These are phyloP conservation scores for Drosophila orena DNA, from an alignment of 1,140 invertebrate species.

Conservation along the genomic window DNA sequence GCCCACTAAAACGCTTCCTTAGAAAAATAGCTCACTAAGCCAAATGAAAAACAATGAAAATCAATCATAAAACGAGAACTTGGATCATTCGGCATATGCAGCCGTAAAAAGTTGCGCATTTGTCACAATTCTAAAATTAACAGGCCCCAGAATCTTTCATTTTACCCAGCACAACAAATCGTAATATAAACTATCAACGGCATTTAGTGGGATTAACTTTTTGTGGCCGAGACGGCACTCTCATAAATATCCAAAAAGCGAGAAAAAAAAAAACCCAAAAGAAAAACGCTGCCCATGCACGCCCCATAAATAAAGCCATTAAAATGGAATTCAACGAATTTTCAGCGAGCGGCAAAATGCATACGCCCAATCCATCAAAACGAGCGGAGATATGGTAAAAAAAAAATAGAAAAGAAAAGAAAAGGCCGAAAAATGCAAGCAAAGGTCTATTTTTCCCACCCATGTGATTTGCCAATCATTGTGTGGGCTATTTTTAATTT, in stretches of 20 bases:
- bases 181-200: conserved; percentile 80
- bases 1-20: neutral
- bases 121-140: conserved; percentile 57
- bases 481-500: conserved; percentile 37
- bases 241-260: conserved; percentile 46
- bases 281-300: conserved; percentile 48
- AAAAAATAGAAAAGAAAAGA: conserved; percentile 4
- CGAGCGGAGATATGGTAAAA: conserved; percentile 1
- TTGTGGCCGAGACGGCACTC: conserved; percentile 64
- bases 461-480: conserved; percentile 48
- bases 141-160: conserved; percentile 27
- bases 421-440: conserved; percentile 19
- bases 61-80: conserved; percentile 40
- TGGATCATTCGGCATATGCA: conserved; percentile 34
- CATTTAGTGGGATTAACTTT: conserved; percentile 82
- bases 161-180: conserved; percentile 36
- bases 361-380: conserved; percentile 39
- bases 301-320: conserved; percentile 80
- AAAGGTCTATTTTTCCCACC: conserved; percentile 20
- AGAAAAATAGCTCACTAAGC: conserved; percentile 15
- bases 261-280: conserved; percentile 22
- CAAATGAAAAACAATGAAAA: conserved; percentile 40
- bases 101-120: conserved; percentile 48
- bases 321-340: conserved; percentile 71
- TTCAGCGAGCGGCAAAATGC: conserved; percentile 40